Conservation (phyloP, 2,113 vertebrate genomes). For the Mobula birostris region DNA sequence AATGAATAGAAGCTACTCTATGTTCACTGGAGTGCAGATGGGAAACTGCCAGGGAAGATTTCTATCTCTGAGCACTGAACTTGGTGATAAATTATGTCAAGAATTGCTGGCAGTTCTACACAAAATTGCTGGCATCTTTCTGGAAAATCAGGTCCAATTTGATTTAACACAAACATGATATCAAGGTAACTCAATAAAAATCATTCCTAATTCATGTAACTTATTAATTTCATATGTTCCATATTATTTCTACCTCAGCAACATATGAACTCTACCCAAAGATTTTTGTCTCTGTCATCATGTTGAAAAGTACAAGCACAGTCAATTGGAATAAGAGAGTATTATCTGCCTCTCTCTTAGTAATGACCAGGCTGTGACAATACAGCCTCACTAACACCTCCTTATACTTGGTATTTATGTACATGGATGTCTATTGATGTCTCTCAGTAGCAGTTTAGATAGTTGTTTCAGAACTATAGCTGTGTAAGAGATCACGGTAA, state of each 20-base stretch:
- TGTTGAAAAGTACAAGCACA: neutral
- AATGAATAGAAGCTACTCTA: no score
- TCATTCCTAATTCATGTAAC: neutral
- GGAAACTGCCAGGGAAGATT: no score
- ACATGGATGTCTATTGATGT: neutral
- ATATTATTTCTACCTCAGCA: neutral
- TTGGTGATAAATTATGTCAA: no score
- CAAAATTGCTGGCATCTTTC: no score
- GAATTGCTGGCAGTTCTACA: no score
- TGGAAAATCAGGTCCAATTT: no score
- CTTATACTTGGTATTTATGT: neutral
- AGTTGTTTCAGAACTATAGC: neutral
- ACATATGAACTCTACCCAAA: neutral
- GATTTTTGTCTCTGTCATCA: neutral
- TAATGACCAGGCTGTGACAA: neutral
- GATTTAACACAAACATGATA: neutral
- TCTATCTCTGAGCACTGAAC: no score
- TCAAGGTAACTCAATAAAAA: constrained; percentile 5
- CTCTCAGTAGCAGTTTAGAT: neutral
- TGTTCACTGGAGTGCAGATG: no score
- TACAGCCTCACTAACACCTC: neutral
- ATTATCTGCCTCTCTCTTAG: neutral
- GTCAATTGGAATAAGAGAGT: neutral
- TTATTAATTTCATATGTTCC: neutral
- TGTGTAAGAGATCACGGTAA: neutral